These are phyloP conservation scores for Bovichtus diacanthus DNA, from an alignment of 2,797 vertebrate species.

Conservation along the genomic window DNA sequence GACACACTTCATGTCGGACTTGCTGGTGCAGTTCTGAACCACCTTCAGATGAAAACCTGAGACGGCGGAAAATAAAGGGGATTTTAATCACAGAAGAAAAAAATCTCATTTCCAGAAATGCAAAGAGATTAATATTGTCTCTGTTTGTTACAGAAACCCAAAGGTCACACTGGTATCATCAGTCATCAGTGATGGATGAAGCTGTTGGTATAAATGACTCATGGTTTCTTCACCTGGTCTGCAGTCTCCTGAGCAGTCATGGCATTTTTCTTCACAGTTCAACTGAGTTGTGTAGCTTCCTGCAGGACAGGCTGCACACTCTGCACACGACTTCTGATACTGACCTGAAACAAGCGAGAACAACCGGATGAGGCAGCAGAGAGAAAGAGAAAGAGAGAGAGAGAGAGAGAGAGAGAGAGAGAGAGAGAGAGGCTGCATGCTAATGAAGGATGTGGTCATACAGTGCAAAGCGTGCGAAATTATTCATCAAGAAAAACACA, in stretches of 20 bases:
- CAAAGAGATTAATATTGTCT: conserved; percentile 3
- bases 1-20: conserved; percentile 41
- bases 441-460: conserved; percentile 75
- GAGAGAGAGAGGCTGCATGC: conserved; percentile 38
- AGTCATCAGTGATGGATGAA: neutral
- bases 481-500: conserved; percentile 31
- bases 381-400: too few species aligned
- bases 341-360: conserved; percentile 57
- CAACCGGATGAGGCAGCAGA: conserved; percentile 47
- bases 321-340: conserved; percentile 23
- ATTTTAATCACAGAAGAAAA: neutral
- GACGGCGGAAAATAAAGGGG: conserved; percentile 10
- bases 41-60: conserved; percentile 60
- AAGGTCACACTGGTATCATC: neutral
- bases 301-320: conserved; percentile 54
- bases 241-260: conserved; percentile 67
- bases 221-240: conserved; percentile 53
- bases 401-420: too few species aligned
- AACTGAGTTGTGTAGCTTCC: conserved; percentile 14
- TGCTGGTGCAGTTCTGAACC: conserved; percentile 57
- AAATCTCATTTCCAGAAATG: neutral
- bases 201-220: conserved; percentile 1
- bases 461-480: neutral
- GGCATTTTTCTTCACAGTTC: conserved; percentile 61
- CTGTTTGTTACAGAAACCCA: conserved; percentile 7